Conservation (phyloP, 2,888 invertebrate species). For the Rotaria sp. region DNA sequence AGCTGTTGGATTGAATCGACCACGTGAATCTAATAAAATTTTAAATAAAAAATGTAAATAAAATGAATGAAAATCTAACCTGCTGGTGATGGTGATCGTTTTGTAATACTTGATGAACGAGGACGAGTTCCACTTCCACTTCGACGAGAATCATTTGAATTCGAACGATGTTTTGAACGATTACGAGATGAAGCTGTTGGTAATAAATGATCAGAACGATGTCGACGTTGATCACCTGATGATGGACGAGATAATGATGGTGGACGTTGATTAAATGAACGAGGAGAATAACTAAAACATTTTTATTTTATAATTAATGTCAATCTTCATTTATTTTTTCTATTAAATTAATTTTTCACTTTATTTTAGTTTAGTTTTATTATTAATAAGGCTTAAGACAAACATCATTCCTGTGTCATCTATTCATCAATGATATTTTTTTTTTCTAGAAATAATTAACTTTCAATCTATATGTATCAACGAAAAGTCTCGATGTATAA, state of each 20-base stretch:
- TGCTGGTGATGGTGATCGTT: not conserved
- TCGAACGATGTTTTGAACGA: conserved; percentile 22
- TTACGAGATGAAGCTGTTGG: not conserved
- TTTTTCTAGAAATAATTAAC: too few relatives aligned
- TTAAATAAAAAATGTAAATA: not conserved
- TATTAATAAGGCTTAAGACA: too few relatives aligned
- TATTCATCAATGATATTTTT: too few relatives aligned
- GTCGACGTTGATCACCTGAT: conserved; percentile 10
- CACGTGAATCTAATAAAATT: not conserved
- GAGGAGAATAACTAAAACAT: not conserved
- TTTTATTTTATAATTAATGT: not conserved
- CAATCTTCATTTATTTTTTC: not conserved
- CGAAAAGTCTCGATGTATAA: too few relatives aligned
- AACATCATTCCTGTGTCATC: too few relatives aligned
- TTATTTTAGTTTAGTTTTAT: too few relatives aligned
- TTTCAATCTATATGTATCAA: too few relatives aligned
- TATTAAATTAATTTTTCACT: not conserved
- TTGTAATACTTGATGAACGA: not conserved
- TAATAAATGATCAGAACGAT: conserved; percentile 10
- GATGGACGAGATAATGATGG: too few relatives aligned
- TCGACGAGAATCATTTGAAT: not conserved
- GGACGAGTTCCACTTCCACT: not conserved
- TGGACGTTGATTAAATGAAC: conserved; percentile 1
- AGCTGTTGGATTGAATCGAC: not conserved
- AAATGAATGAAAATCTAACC: not conserved